A percentile compares a stretch with the other conserved stretches of the same genome.
phyloP scores from a whole-genome alignment of 2,888 invertebrate species.

The Argyra leucocephala region DNA sequence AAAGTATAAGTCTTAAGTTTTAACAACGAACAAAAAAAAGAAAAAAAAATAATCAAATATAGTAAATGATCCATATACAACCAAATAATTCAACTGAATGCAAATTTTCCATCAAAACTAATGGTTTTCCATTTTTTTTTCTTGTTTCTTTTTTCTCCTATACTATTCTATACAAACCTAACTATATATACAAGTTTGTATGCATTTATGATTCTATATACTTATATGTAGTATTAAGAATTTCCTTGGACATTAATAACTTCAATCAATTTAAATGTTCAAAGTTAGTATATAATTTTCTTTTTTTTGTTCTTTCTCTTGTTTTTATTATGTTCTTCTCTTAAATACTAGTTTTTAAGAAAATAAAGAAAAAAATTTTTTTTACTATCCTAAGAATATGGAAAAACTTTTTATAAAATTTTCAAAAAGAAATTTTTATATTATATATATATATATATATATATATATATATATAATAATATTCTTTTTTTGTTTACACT shows the following conservation, averaged over 20 bases:
- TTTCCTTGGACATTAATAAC: slow-evolving; percentile 1
- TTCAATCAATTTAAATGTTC: neutral
- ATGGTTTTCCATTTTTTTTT: neutral
- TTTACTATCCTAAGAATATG: neutral
- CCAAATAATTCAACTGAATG: neutral
- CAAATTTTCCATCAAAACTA: slow-evolving; percentile 1
- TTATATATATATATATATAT: too few species aligned
- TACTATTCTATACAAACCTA: neutral
- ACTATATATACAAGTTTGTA: too few species aligned
- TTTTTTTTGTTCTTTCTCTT: neutral
- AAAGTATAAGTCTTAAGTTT: too few species aligned
- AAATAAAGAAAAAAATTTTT: neutral
- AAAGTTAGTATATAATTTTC: neutral
- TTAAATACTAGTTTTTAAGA: too few species aligned
- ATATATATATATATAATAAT: too few species aligned
- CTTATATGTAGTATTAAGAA: neutral
- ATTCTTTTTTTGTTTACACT: too few species aligned
- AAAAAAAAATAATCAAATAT: neutral
- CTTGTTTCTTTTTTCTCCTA: neutral
- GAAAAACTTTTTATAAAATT: too few species aligned
- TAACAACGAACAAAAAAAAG: neutral
- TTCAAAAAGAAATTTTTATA: too few species aligned
- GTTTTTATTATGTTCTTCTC: too few species aligned
- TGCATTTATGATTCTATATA: neutral
- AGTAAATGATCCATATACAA: neutral